phyloP scores from a whole-genome alignment of 2,797 vertebrate species.

The Anguilla pacifica region DNA sequence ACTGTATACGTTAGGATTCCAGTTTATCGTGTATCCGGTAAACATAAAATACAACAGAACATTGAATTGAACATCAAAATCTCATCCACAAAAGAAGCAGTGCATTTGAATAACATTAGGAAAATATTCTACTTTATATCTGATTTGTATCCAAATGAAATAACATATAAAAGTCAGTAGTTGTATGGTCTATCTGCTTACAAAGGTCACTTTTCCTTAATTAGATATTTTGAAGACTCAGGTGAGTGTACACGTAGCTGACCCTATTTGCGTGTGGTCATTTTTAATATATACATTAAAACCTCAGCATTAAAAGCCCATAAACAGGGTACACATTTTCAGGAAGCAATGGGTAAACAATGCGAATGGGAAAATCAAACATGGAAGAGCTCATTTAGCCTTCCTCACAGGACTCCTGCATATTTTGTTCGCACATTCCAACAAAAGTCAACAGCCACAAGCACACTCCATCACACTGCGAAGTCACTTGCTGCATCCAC shows the following conservation, averaged over 20 bases:
- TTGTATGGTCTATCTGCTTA: conserved; percentile 66
- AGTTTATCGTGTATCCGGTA: conserved; percentile 56
- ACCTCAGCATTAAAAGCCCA: not conserved
- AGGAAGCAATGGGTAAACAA: conserved; percentile 25
- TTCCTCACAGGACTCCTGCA: conserved; percentile 49
- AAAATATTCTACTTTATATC: conserved; percentile 77
- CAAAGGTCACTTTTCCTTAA: conserved; percentile 75
- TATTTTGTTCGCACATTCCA: conserved; percentile 39
- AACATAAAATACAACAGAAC: conserved; percentile 59
- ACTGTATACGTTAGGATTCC: conserved; percentile 54
- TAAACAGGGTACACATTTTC: conserved; percentile 18
- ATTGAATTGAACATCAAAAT: conserved; percentile 50
- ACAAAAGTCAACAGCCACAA: conserved; percentile 20
- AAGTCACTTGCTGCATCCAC: conserved; percentile 49
- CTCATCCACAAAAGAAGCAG: conserved; percentile 71
- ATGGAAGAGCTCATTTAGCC: conserved; percentile 27
- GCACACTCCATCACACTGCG: conserved; percentile 27
- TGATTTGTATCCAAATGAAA: conserved; percentile 66
- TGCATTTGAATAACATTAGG: conserved; percentile 73
- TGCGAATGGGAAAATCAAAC: conserved; percentile 37
- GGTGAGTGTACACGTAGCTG: conserved; percentile 26
- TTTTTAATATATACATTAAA: not conserved
- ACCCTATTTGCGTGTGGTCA: conserved; percentile 15
- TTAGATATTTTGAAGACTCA: conserved; percentile 28
- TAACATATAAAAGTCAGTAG: conserved; percentile 76